These are phyloP conservation scores for Crotalus viridis DNA, from an alignment of 2,113 vertebrate genomes.

Conservation along the genomic window DNA sequence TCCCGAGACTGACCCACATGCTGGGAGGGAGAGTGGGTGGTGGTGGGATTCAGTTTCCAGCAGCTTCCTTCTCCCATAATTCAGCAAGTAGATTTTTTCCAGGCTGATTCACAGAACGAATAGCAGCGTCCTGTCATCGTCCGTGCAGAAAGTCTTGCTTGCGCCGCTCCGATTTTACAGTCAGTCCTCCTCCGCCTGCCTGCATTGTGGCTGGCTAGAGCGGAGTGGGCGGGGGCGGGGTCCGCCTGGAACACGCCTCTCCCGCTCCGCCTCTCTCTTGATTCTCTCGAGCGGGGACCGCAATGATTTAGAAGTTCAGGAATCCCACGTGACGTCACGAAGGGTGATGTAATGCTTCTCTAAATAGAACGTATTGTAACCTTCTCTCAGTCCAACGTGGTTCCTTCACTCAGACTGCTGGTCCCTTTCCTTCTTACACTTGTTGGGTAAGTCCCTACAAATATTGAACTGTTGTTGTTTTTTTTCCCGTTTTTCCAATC, in stretches of 20 bases:
- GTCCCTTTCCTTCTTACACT: constrained; percentile 83
- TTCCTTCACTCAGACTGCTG: constrained; percentile 90
- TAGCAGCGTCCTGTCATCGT: constrained; percentile 55
- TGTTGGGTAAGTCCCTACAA: constrained; percentile 92
- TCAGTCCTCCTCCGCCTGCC: not conserved
- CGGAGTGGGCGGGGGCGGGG: constrained; percentile 30
- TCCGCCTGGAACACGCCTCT: constrained; percentile 40
- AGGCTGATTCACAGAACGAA: constrained; percentile 66
- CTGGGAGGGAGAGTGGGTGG: not conserved
- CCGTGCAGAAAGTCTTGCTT: constrained; percentile 62
- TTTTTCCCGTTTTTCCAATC: constrained; percentile 9
- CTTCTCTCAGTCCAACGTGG: constrained; percentile 99
- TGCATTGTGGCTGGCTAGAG: constrained; percentile 56
- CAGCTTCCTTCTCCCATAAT: constrained; percentile 38
- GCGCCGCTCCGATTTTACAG: constrained; percentile 30
- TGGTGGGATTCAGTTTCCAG: not conserved
- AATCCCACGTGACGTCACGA: constrained; percentile 99
- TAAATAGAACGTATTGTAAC: constrained; percentile 99
- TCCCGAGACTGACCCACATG: not conserved
- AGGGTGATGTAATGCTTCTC: constrained; percentile 99
- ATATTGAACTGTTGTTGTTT: constrained; percentile 39
- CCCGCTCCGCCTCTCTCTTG: constrained; percentile 62
- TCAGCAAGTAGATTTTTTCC: constrained; percentile 48
- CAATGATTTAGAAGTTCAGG: constrained; percentile 99
- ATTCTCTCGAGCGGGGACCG: constrained; percentile 77